These are phyloP conservation scores for Carcina quercana DNA, from an alignment of 2,888 invertebrate genomes.

Conservation along the genomic window DNA sequence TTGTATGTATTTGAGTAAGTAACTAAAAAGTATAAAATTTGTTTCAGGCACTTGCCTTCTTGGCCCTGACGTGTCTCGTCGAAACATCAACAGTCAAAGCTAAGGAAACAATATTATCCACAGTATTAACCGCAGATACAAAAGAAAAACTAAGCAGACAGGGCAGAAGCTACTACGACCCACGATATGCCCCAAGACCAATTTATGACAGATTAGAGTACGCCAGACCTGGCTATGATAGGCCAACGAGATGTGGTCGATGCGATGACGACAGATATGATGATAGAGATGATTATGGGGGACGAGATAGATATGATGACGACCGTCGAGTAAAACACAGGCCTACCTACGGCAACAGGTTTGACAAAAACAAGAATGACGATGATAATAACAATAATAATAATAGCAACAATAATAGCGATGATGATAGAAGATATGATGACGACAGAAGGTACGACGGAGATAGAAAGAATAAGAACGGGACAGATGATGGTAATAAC, in stretches of 20 bases:
- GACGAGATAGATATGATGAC: constrained; percentile 34
- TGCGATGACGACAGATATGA: constrained; percentile 38
- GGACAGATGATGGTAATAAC: constrained; percentile 46
- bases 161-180: constrained; percentile 55
- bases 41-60: constrained; percentile 37
- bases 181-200: constrained; percentile 43
- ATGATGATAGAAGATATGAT: too few species aligned
- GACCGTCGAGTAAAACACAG: constrained; percentile 34
- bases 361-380: constrained; percentile 37
- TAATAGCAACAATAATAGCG: too few species aligned
- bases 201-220: constrained; percentile 39
- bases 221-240: constrained; percentile 31
- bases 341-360: constrained; percentile 49
- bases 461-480: constrained; percentile 42
- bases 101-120: constrained; percentile 44
- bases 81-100: constrained; percentile 26
- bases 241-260: constrained; percentile 43
- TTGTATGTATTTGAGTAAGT: too few species aligned
- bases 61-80: constrained; percentile 11
- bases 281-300: constrained; percentile 28
- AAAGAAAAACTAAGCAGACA: constrained; percentile 38
- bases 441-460: constrained; percentile 23
- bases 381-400: too few species aligned
- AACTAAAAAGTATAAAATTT: too few species aligned
- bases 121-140: constrained; percentile 29